Evolutionary conservation across 2,797 vertebrate genomes (phyloP), one percentile per base, ranked within the genome.

Genomic region (Buceros bicornis): DNA sequence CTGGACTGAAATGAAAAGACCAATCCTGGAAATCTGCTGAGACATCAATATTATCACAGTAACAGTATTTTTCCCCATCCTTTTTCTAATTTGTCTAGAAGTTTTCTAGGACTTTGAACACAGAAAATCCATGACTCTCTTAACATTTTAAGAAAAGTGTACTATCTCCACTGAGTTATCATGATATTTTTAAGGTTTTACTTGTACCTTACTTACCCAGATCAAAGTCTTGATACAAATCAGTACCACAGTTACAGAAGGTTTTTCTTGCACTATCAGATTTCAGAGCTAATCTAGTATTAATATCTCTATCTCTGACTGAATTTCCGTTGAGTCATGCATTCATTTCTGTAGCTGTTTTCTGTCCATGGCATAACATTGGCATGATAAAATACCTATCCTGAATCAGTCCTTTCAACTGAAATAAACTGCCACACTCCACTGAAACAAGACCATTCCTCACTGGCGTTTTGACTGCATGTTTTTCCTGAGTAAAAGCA

Each of bases 1-100:
- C 13, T 64, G 50, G 45, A 67, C 33, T 61, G 89, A 90, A 95
- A 91, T 82, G 28, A 91, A 95, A 95, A 82, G 73, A 90, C 56
- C 50, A 67, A 11, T 87, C 53, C 74, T 77, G 18, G 19, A 70
- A 91, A 73, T 92, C 65, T 87, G 67, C 60, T 93, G 67, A 89
- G 45, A 51, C 53, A 65, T 42, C 33, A 93, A 0, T 85, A 67
- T 77, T 82, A 47, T 71, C 2, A 2, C n/a, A 43, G 24, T 42
- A 65, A 56, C 24, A 81, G 24, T 48, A 62, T 53, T 89, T 90
- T 87, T 58, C 18, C 25, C 12, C 37, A 43, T 22, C 35, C 31
- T 80, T 47, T 67, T 90, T 89, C 61, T 79, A 70, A 53, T 82
- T 53, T 65, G 15, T 43, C 40, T 47, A 40, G 33, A 91, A 74